phyloP scores from a whole-genome alignment of 2,797 vertebrate genomes.

The Parambassis ranga region DNA sequence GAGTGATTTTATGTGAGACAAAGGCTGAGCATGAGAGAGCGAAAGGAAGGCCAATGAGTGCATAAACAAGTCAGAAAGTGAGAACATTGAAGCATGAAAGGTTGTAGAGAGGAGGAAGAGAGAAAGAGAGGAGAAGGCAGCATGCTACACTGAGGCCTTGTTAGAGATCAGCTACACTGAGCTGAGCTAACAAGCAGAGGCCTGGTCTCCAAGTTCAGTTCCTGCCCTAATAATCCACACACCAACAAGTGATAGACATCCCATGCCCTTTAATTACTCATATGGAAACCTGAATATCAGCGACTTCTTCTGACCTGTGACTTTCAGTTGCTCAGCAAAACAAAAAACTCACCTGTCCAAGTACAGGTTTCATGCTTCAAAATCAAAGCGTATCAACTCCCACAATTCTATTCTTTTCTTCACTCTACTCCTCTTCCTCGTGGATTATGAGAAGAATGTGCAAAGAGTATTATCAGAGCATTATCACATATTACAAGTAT shows the following conservation, averaged over 20 bases:
- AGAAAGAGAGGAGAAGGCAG: conserved; percentile 28
- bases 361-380: conserved; percentile 22
- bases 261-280: conserved; percentile 38
- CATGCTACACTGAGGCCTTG: conserved; percentile 62
- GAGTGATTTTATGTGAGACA: conserved; percentile 7
- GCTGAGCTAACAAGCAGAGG: conserved; percentile 67
- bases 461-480: neutral
- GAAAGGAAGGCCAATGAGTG: conserved; percentile 11
- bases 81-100: conserved; percentile 49
- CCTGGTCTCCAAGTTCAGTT: conserved; percentile 54
- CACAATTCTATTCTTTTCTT: neutral
- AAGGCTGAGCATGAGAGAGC: neutral
- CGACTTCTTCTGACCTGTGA: conserved; percentile 44
- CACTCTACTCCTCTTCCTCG: neutral
- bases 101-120: conserved; percentile 4
- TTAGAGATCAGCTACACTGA: conserved; percentile 67
- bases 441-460: neutral
- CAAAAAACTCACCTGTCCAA: conserved; percentile 5
- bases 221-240: conserved; percentile 56
- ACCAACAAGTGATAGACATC: neutral
- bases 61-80: conserved; percentile 44
- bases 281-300: conserved; percentile 50
- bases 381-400: conserved; percentile 13
- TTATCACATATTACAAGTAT: too few species aligned
- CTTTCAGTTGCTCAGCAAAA: conserved; percentile 15